These are phyloP conservation scores for Lycocorax pyrrhopterus DNA, from an alignment of 2,113 vertebrate species.

Conservation along the genomic window DNA sequence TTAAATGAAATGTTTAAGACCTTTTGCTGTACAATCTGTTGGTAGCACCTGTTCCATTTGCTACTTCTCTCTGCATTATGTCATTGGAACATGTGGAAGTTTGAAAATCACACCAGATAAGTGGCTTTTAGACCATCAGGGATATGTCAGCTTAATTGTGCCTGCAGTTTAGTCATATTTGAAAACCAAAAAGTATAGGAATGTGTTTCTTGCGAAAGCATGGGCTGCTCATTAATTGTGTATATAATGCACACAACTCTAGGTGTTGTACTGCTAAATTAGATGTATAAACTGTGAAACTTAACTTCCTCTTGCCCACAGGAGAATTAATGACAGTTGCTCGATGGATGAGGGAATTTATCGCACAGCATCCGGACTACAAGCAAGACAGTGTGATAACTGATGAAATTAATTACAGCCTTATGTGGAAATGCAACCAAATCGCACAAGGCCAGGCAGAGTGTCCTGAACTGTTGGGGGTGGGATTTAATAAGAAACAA, in stretches of 20 bases:
- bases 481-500: conserved; percentile 83
- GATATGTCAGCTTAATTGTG: neutral
- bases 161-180: neutral
- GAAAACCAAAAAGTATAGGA: neutral
- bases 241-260: neutral
- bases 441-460: conserved; percentile 85
- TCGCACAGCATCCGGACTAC: conserved; percentile 87
- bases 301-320: conserved; percentile 36
- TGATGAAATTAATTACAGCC: conserved; percentile 94
- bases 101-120: rapidly evolving
- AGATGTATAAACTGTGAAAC: neutral
- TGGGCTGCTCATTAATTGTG: neutral
- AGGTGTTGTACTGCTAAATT: neutral
- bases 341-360: conserved; percentile 95
- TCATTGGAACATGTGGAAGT: neutral
- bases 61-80: neutral
- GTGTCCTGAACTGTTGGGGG: conserved; percentile 89
- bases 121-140: neutral
- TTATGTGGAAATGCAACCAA: conserved; percentile 85
- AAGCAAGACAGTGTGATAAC: conserved; percentile 93
- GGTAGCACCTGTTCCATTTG: neutral
- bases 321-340: conserved; percentile 97
- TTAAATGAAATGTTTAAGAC: neutral
- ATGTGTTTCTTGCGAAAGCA: neutral
- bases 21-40: neutral